Percentiles rank a stretch among this genome's conserved stretches.
Evolutionary conservation across 2,113 vertebrate genomes (phyloP).

Genomic region (Amblyopsis rosae): DNA sequence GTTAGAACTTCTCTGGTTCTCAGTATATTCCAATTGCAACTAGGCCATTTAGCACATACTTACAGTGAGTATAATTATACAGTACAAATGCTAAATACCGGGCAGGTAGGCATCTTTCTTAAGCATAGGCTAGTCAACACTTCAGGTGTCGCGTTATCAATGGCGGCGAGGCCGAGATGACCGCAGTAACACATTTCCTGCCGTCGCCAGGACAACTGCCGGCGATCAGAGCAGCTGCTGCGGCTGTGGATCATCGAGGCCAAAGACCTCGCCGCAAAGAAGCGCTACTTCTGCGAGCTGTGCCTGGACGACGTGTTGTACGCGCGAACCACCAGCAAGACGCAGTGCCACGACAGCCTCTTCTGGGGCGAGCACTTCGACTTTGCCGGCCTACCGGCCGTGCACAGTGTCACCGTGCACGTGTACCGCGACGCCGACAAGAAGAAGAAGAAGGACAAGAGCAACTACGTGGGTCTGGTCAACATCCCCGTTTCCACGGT

Average conservation of each 20-base stretch:
- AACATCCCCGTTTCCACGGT: slow-evolving; percentile 88
- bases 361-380: slow-evolving; percentile 99
- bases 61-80: background rate
- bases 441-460: slow-evolving; percentile 98
- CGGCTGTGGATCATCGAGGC: slow-evolving; percentile 97
- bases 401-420: slow-evolving; percentile 91
- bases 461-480: slow-evolving; percentile 93
- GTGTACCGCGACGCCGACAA: slow-evolving; percentile 94
- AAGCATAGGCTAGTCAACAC: no score
- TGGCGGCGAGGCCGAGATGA: no score
- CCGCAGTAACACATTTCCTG: no score
- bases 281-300: slow-evolving; percentile 97
- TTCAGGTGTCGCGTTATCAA: no score
- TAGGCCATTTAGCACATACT: background rate
- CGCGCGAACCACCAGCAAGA: slow-evolving; percentile 96
- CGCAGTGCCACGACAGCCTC: slow-evolving; percentile 85
- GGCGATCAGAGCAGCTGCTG: slow-evolving; percentile 88
- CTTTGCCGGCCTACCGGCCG: slow-evolving; percentile 83
- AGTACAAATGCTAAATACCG: no score
- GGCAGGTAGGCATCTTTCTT: no score
- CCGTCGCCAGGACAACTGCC: slow-evolving; percentile 87
- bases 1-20: slow-evolving; percentile 58
- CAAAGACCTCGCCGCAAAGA: slow-evolving; percentile 94
- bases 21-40: no score
- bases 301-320: slow-evolving; percentile 95